phyloP scores from a whole-genome alignment of 1,140 invertebrate genomes.

The Charaxes varanes region DNA sequence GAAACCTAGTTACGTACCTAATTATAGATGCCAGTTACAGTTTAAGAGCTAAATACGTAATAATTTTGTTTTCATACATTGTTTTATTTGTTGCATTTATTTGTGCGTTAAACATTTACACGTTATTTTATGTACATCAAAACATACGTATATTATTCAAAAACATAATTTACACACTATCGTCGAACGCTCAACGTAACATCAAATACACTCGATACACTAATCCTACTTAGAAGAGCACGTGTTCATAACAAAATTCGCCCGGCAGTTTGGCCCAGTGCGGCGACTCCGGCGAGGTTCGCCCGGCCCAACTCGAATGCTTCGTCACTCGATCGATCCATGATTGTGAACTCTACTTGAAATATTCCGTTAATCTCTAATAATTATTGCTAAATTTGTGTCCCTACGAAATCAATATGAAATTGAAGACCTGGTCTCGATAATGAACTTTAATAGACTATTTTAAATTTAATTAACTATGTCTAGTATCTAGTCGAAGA shows the following conservation, averaged over 20 bases:
- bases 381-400: slow-evolving; percentile 59
- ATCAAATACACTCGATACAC: slow-evolving; percentile 50
- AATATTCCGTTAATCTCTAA: slow-evolving; percentile 45
- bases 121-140: slow-evolving; percentile 73
- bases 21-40: slow-evolving; percentile 52
- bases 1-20: slow-evolving; percentile 54
- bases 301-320: slow-evolving; percentile 5
- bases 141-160: slow-evolving; percentile 69
- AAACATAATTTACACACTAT: slow-evolving; percentile 68
- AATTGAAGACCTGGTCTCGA: slow-evolving; percentile 24
- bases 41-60: slow-evolving; percentile 69
- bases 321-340: slow-evolving; percentile 11
- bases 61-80: slow-evolving; percentile 55
- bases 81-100: slow-evolving; percentile 59
- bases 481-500: slow-evolving; percentile 20
- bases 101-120: slow-evolving; percentile 74
- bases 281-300: slow-evolving; percentile 2
- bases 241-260: slow-evolving; percentile 8
- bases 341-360: slow-evolving; percentile 30
- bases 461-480: slow-evolving; percentile 24
- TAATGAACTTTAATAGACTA: slow-evolving; percentile 25
- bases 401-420: slow-evolving; percentile 33
- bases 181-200: slow-evolving; percentile 58
- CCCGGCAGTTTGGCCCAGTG: slow-evolving; percentile 1
- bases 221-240: slow-evolving; percentile 48